Evolutionary conservation across 2,797 vertebrate genomes (phyloP), one percentile per base, ranked within the genome.

Genomic region (Hippocampus kuda): DNA sequence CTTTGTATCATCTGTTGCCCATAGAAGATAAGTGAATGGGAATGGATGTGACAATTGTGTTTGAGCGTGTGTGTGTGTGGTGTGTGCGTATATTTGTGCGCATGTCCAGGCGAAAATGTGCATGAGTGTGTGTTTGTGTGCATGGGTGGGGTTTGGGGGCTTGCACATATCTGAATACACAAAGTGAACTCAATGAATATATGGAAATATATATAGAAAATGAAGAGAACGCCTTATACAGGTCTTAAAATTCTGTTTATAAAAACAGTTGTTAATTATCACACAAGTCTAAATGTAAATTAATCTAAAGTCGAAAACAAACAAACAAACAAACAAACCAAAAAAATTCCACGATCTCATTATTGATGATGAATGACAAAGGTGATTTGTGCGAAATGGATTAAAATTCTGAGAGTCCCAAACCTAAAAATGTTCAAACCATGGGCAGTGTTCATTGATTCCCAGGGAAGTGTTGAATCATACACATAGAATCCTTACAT

Each of bases 401-500:
- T 56, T 56, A 8, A 53, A 22, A n/a, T 53, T 53, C 51, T 20
- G 5, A 53, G 16, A 20, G 51, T 53, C 12, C 46, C 46, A 16
- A 48, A 13, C 8, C 13, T 48, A 48, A 48, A 24, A 56, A 56
- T 4, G n/a, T 56, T 24, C n/a, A 3, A 24, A 22, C 4, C 16
- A 4, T 6, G n/a, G 56, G 26, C 24, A 56, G n/a, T 24, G 20
- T 16, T 61, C 59, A 34, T 3, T 38, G 30, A 18, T 81, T 83
- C 63, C 51, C 69, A 70, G 81, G 78, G 65, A 79, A 79, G 77
- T 75, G 74, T 68, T 75, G 72, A 78, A 80, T 78, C 79, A 75
- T 56, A 74, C 79, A 74, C 49, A 75, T 67, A 22, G 61, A 69
- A 67, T 70, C 68, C 70, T 70, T 66, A 68, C 74, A 38, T 38